Percentiles rank a stretch among this genome's conserved stretches.
phyloP scores from a whole-genome alignment of 1,140 invertebrate species.

The Penaeus vannamei region DNA sequence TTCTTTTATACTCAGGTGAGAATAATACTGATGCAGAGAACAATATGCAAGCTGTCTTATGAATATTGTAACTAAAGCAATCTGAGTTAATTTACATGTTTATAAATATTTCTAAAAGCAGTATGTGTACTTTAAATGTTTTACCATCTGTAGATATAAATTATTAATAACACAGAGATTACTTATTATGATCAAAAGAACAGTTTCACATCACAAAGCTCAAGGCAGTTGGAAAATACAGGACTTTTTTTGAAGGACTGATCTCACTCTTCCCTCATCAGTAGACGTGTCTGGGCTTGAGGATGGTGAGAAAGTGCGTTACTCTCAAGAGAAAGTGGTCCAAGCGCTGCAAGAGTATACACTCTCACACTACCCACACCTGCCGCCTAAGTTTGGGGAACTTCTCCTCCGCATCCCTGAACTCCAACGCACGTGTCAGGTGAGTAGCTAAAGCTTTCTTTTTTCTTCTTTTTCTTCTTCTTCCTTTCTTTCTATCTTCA shows the following conservation, averaged over 20 bases:
- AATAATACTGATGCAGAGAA: not conserved
- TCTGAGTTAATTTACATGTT: too few species aligned
- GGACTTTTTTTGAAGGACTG: too few species aligned
- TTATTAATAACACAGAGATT: too few species aligned
- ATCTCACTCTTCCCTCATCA: slow-evolving; percentile 49
- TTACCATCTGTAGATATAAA: too few species aligned
- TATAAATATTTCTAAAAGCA: too few species aligned
- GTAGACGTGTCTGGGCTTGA: slow-evolving; percentile 90
- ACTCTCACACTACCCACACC: slow-evolving; percentile 89
- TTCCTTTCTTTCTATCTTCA: too few species aligned
- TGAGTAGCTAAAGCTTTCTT: slow-evolving; percentile 70
- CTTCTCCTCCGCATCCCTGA: slow-evolving; percentile 93
- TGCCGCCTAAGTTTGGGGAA: slow-evolving; percentile 95
- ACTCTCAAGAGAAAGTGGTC: slow-evolving; percentile 93
- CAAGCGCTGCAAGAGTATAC: slow-evolving; percentile 95
- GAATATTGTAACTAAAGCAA: too few species aligned
- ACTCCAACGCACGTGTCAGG: slow-evolving; percentile 93
- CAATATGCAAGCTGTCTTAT: too few species aligned
- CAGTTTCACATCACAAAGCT: too few species aligned
- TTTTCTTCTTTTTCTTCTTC: not conserved
- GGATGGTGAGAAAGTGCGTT: slow-evolving; percentile 91
- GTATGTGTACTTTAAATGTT: too few species aligned
- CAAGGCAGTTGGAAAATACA: too few species aligned
- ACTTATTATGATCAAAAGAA: too few species aligned
- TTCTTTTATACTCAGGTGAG: slow-evolving; percentile 92